Evolutionary conservation across 2,888 invertebrate species (phyloP), one percentile per base, ranked within the genome.

Genomic region (Agrotis exclamationis): DNA sequence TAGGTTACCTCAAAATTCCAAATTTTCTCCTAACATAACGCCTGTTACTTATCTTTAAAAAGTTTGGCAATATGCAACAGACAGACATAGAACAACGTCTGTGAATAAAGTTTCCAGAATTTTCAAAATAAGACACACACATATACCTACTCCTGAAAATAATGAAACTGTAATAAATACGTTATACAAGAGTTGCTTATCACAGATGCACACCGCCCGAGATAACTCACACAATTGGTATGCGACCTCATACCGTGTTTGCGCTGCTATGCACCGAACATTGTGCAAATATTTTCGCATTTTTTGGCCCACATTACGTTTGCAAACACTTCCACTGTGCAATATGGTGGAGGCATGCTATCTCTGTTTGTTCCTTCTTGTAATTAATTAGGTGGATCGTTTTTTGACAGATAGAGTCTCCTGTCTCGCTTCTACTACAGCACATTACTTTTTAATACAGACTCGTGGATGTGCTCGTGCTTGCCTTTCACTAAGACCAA

Each of bases 171-270:
- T 65, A 56, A 59, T 65, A 72, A 58, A 68, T 76, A 45, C 44
- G 13, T 33, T 65, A 63, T 5, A 45, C 45, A 56, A 68, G 44
- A 20, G 14, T 48, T 24, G 45, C 47, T 69, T 78, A 74, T 77
- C 60, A 58, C 51, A 50, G 82, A 80, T 82, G 81, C 79, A 85
- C 74, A 79, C 57, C 63, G 64, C 73, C 48, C 63, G 62, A 82
- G 82, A 82, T 80, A 73, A 83, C 77, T 80, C 79, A 86, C 67
- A 73, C 71, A 68, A 77, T 71, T 75, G 85, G 86, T 77, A 86
- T 87, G 86, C 72, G 87, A 86, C 89, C 88, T 82, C 79, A 80
- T 76, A 79, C 57, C n/a, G 9, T 86, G 85, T 86, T 84, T 77
- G 74, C 60, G 72, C 53, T 78, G 58, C 63, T 80, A 83, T 85